Evolutionary conservation across 35 echinoderm and acorn worm genomes (phyloP).

Genomic region (Heliocidaris erythrogramma): DNA sequence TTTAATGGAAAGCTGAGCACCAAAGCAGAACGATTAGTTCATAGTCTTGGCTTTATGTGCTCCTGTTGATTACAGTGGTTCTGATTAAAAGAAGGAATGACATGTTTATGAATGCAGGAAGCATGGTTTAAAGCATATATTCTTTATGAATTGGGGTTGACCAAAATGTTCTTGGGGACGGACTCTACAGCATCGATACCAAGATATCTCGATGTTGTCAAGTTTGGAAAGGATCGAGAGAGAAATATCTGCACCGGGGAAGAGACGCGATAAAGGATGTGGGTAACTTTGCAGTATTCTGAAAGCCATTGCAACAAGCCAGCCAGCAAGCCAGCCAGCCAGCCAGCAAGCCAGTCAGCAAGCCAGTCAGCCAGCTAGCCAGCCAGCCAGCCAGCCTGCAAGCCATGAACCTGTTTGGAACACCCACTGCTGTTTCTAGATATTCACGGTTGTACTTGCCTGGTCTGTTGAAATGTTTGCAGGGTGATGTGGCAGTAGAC

Average conservation of each 20-base stretch:
- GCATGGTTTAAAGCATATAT: background rate
- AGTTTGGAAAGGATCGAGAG: background rate
- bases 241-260: background rate
- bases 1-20: background rate
- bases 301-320: background rate
- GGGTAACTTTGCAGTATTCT: too few relatives aligned
- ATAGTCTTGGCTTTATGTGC: background rate
- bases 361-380: background rate
- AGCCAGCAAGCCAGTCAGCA: background rate
- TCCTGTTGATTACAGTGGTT: background rate
- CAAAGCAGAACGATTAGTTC: background rate
- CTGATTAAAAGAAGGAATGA: background rate
- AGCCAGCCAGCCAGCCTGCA: background rate
- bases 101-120: background rate
- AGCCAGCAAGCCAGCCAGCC: background rate
- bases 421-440: background rate
- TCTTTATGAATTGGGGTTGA: background rate
- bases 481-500: too few relatives aligned
- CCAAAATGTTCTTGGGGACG: background rate
- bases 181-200: background rate
- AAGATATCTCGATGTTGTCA: background rate
- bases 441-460: too few relatives aligned
- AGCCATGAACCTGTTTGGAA: background rate
- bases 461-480: too few relatives aligned
- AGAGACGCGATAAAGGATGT: background rate